These are phyloP conservation scores for Vesta saturnalis DNA, from an alignment of 2,888 invertebrate species.

Conservation along the genomic window DNA sequence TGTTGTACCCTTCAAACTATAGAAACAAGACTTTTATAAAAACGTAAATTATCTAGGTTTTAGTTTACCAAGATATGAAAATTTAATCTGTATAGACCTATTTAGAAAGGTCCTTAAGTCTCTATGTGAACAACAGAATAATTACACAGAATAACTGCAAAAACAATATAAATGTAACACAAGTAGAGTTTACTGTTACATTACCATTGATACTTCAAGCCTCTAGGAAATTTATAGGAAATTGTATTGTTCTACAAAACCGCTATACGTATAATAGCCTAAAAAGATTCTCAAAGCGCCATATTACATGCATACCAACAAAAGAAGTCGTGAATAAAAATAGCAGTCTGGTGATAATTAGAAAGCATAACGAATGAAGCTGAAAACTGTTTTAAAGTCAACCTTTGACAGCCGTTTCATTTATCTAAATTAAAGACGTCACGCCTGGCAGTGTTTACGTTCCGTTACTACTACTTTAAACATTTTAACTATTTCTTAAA, in stretches of 20 bases:
- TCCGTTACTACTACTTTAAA: conserved; percentile 35
- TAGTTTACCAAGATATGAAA: no score
- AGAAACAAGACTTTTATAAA: no score
- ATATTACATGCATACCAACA: conserved; percentile 4
- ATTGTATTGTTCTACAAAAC: background rate
- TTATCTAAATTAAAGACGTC: conserved; percentile 42
- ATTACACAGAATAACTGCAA: no score
- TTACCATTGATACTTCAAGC: no score
- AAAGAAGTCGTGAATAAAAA: conserved; percentile 33
- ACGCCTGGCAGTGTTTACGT: conserved; percentile 39
- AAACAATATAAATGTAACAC: no score
- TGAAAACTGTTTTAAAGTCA: conserved; percentile 40
- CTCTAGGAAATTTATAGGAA: background rate
- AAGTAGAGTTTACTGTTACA: no score
- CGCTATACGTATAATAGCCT: background rate
- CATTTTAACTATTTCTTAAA: conserved; percentile 36
- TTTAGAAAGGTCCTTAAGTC: no score
- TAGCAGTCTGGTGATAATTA: conserved; percentile 38
- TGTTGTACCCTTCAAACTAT: no score
- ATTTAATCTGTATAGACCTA: no score
- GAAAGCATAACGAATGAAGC: conserved; percentile 40
- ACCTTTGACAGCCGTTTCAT: conserved; percentile 41
- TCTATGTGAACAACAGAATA: no score
- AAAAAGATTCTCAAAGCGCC: conserved; percentile 2
- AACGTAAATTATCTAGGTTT: no score